Evolutionary conservation across 2,797 vertebrate genomes (phyloP).

Genomic region (Helostoma temminkii): DNA sequence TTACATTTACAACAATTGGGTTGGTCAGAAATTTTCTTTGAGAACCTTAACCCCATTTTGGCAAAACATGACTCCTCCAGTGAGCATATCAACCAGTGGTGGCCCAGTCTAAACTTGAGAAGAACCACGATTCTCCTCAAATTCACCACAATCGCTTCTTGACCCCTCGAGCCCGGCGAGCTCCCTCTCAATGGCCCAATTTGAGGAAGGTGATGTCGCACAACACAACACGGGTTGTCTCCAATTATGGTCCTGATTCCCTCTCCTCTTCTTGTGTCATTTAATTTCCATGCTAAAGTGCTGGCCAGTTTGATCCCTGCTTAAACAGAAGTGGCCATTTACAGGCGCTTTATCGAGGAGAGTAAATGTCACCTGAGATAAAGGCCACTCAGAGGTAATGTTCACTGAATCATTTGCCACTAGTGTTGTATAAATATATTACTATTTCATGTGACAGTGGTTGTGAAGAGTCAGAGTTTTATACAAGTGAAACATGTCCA

Average conservation of each 20-base stretch:
- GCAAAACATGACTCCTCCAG: constrained; percentile 52
- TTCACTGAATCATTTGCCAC: constrained; percentile 41
- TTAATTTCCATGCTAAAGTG: constrained; percentile 78
- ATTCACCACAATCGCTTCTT: constrained; percentile 77
- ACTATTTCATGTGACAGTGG: constrained; percentile 27
- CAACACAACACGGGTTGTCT: constrained; percentile 66
- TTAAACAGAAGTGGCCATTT: constrained; percentile 81
- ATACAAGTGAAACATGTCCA: constrained; percentile 6
- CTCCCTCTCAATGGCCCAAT: constrained; percentile 70
- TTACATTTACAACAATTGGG: constrained; percentile 23
- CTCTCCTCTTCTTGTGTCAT: constrained; percentile 62
- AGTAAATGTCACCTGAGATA: constrained; percentile 74
- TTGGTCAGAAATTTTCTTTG: constrained; percentile 27
- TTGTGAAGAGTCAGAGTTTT: constrained; percentile 22
- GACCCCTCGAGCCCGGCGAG: constrained; percentile 69
- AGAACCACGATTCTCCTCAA: constrained; percentile 63
- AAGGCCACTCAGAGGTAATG: constrained; percentile 51
- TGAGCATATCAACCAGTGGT: constrained; percentile 52
- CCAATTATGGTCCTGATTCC: constrained; percentile 75
- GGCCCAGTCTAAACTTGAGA: constrained; percentile 59
- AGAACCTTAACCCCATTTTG: constrained; percentile 55
- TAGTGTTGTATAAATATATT: constrained; percentile 26
- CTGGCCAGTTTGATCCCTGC: constrained; percentile 81
- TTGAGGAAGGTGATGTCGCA: constrained; percentile 80
- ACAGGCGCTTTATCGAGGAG: constrained; percentile 64